Conservation (phyloP, 2,113 vertebrate genomes). For the Ginglymostoma cirratum region DNA sequence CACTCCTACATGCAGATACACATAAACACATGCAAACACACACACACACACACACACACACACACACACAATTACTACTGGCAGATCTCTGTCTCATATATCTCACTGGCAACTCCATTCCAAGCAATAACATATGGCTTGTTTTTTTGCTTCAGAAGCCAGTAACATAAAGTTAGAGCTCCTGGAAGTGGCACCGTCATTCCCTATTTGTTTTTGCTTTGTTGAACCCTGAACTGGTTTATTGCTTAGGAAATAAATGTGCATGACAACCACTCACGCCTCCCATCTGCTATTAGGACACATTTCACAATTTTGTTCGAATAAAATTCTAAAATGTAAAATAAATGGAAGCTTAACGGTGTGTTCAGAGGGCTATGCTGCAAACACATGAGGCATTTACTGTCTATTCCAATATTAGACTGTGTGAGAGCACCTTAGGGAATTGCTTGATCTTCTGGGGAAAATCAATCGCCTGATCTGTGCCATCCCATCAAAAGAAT, state of each 20-base stretch:
- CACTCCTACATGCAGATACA: too few species aligned
- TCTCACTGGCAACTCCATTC: neutral
- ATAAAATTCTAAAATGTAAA: neutral
- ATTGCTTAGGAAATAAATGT: neutral
- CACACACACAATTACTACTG: neutral
- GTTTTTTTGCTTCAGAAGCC: neutral
- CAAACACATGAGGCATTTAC: neutral
- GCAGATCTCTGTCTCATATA: neutral
- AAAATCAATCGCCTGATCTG: neutral
- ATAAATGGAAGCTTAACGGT: neutral
- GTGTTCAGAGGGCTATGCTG: neutral
- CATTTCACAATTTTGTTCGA: neutral
- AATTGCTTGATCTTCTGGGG: neutral
- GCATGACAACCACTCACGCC: neutral
- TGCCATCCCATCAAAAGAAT: neutral
- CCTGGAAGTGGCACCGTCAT: neutral
- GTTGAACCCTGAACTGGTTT: neutral
- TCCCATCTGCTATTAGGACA: neutral
- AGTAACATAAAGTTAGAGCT: neutral
- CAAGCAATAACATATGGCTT: neutral
- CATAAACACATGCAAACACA: too few species aligned
- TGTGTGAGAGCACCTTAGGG: neutral
- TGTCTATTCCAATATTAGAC: neutral
- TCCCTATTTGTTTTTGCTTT: neutral
- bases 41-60: neutral